Evolutionary conservation across 2,888 invertebrate genomes (phyloP), one percentile per base, ranked within the genome.

Genomic region (Stratiomys singularior): DNA sequence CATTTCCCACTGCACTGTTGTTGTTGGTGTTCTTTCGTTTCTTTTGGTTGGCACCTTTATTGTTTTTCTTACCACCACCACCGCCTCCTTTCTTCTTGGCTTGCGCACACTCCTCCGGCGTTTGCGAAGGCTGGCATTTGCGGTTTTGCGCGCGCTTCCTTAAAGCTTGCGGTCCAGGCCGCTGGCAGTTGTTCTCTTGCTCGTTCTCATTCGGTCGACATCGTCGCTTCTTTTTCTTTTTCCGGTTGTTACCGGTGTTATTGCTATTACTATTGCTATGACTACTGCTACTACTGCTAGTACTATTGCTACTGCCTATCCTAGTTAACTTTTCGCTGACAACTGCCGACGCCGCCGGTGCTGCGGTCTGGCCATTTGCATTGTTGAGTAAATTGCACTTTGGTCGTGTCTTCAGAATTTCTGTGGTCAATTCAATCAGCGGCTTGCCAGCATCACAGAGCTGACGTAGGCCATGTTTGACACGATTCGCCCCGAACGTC

Each of bases 401-500:
- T 80, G 87, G 86, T 80, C 85, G 87, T 84, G 85, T 83, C 85
- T 87, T 88, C 81, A 87, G 85, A 83, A 87, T 84, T 81, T 85
- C 86, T 82, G 84, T 82, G 83, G 86, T 85, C 79, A 86, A 82
- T 81, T 86, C 85, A 82, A 86, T 83, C 83, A 86, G 82, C 81
- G 86, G 85, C 84, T 85, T 86, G 83, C 86, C 87, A 83, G 85
- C 85, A 84, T 87, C 87, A 85, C 87, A 87, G 84, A 87, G 86
- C 84, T 87, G 87, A 81, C 87, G 87, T 81, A 87, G 84, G 82
- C 87, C 87, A 83, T 87, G 87, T 82, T 86, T 85, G 77, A 87
- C 84, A 82, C 87, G 87, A 85, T 87, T 87, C 76, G 83, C 84
- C 79, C 87, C 87, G 83, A 89, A 86, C 83, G 90, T 88, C 83